A percentile compares a stretch with the other conserved stretches of the same genome.
These are phyloP conservation scores for Hirudinaria manillensis DNA, from an alignment of 2,888 invertebrate species.

Conservation along the genomic window DNA sequence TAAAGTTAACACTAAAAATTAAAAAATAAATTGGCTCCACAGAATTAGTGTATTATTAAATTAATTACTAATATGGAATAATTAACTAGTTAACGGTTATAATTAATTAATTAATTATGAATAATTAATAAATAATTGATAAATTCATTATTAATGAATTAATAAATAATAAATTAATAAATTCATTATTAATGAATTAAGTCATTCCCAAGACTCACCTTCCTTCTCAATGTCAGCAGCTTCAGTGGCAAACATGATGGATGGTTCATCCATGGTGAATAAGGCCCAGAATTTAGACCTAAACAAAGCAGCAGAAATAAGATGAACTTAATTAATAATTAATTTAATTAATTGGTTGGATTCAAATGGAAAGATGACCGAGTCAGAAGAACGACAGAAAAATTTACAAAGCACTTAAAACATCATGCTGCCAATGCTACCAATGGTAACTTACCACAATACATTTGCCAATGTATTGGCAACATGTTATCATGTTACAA, in stretches of 20 bases:
- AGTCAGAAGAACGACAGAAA: too few relatives aligned
- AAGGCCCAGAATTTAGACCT: slow-evolving; percentile 41
- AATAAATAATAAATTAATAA: background rate
- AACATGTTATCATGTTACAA: background rate
- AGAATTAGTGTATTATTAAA: background rate
- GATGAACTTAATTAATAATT: too few relatives aligned
- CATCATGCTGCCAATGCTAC: too few relatives aligned
- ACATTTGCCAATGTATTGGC: background rate
- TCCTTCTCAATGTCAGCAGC: slow-evolving; percentile 67
- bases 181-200: background rate
- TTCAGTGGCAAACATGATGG: slow-evolving; percentile 52
- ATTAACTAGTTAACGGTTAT: background rate
- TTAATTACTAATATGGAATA: background rate
- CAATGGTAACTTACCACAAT: background rate
- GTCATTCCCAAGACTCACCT: slow-evolving; percentile 31
- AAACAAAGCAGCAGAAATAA: background rate
- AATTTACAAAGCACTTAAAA: too few relatives aligned
- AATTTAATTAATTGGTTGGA: too few relatives aligned
- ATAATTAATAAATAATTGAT: background rate
- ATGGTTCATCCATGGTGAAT: slow-evolving; percentile 43
- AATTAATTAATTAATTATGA: background rate
- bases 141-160: background rate
- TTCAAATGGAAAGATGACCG: too few relatives aligned
- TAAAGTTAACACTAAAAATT: background rate
- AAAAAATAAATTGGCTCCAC: background rate